Evolutionary conservation across 1,140 invertebrate species (phyloP), one percentile per base, ranked within the genome.

Genomic region (Drosophila sp.): DNA sequence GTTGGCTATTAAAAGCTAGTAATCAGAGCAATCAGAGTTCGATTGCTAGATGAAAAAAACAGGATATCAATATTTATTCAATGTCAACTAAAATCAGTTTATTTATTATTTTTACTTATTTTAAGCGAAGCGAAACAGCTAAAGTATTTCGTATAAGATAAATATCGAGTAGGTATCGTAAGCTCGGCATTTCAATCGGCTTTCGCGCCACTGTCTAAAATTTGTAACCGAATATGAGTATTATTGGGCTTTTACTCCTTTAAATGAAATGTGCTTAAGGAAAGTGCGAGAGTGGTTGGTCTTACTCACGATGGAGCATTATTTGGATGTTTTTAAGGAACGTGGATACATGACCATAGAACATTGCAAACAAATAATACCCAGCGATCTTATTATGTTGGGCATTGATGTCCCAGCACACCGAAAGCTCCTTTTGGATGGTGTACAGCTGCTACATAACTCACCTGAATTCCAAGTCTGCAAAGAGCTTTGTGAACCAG

Each of bases 231-330:
- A 38, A 4, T 6, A 21, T 11, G 18, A 2, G 38, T 5, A 9
- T 21, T 21, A 21, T 2, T 21, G 21, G 21, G 36, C 29, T 29
- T 48, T n/a, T 4, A 38, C 9, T 13, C 13, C 7, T 9, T 38
- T 7, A 7, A 56, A 29, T 16, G 27, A 36, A 18, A 72, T 86
- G 81, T 75, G 70, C 21, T 16, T 36, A 6, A 46, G 8, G 7
- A 75, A 75, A 0, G 81, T 84, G 2, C 64, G 58, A 3, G 74
- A 86, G 0, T 84, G 81, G 81, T 54, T 84, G 7, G 69, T 78
- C 1, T 13, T 74, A 6, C 69, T 84, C 0, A 84, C 77, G 13
- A 80, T 84, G 81, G 81, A 84, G 34, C 50, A 57, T 29, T 86
- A 84, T 21, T 9, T 67, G 0, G 14, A 40, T 0, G 59, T 1